Evolutionary conservation across 2,113 vertebrate species (phyloP).

Genomic region (Sinocyclocheilus maitianheensis): DNA sequence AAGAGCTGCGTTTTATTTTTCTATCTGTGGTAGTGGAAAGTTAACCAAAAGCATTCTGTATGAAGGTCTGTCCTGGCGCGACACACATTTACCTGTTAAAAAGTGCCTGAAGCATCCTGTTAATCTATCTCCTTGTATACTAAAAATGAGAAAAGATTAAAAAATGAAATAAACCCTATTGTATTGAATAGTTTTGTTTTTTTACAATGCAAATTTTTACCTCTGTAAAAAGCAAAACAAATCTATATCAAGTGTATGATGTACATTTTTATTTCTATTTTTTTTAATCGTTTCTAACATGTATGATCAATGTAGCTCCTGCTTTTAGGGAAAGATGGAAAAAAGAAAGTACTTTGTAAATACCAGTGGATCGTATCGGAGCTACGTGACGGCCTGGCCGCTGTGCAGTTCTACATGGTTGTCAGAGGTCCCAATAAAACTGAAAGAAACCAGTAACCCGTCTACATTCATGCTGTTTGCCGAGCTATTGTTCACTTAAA

Average conservation of each 20-base stretch:
- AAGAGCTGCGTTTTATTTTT: constrained; percentile 71
- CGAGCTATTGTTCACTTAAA: neutral
- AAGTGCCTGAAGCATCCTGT: constrained; percentile 85
- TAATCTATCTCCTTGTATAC: constrained; percentile 86
- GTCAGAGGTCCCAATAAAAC: constrained; percentile 61
- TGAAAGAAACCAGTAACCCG: constrained; percentile 17
- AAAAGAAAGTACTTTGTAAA: constrained; percentile 81
- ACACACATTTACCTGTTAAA: constrained; percentile 82
- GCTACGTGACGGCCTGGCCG: constrained; percentile 56
- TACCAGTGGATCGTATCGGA: constrained; percentile 76
- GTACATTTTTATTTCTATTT: constrained; percentile 82
- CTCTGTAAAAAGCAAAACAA: constrained; percentile 79
- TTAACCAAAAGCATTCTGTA: constrained; percentile 74
- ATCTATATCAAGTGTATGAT: constrained; percentile 88
- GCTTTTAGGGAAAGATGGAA: constrained; percentile 71
- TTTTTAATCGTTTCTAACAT: constrained; percentile 89
- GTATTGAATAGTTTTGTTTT: constrained; percentile 69
- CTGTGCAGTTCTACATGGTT: constrained; percentile 59
- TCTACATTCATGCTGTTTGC: constrained; percentile 38
- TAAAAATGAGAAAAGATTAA: constrained; percentile 66
- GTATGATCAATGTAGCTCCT: constrained; percentile 87
- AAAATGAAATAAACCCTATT: constrained; percentile 80
- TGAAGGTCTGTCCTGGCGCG: constrained; percentile 59
- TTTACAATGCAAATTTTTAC: constrained; percentile 88
- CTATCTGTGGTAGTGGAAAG: constrained; percentile 83